Evolutionary conservation across 1,140 invertebrate species (phyloP), one percentile per base, ranked within the genome.

Genomic region (Paraescarpia echinospica): DNA sequence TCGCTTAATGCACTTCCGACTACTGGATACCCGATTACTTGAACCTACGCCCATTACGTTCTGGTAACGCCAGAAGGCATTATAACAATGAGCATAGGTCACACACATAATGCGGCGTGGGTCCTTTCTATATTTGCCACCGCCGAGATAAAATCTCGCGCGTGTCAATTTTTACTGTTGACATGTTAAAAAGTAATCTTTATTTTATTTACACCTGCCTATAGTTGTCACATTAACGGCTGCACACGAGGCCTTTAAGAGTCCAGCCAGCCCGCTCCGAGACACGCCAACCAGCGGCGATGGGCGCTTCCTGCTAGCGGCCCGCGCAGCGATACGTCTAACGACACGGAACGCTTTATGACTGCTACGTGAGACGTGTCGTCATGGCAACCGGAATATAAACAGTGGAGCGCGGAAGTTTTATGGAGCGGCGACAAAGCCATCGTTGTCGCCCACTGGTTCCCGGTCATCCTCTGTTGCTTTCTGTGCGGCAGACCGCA

Each of bases 291-390:
- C 59, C 59, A 77, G 59, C 59, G 59, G 59, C 59, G 59, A 77
- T 77, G 27, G 59, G 2, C 0, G 59, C 59, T 77, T 77, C 59
- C 59, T 77, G 59, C 59, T 77, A 2, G 59, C 59, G 59, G 22
- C 9, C 59, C 9, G 59, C 22, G 12, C 8, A 77, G 59, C 59
- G 59, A 77, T 77, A 27, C 59, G 18, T 77, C 27, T 77, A 77
- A 77, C 59, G 59, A 77, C 59, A 77, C 59, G 59, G 59, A 77
- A 77, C 59, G 59, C 59, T 77, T 77, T 77, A 77, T 77, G 59
- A 18, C 27, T 18, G 59, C 59, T 6, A 31, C 59, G 59, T 77
- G 59, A 77, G 59, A 77, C 59, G 59, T 31, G 59, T 77, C 59
- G 59, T 31, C 59, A 77, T 77, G 59, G 59, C 59, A 77, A 77